Conservation (phyloP, 1,140 invertebrate species). For the Matsumurasca onukii region DNA sequence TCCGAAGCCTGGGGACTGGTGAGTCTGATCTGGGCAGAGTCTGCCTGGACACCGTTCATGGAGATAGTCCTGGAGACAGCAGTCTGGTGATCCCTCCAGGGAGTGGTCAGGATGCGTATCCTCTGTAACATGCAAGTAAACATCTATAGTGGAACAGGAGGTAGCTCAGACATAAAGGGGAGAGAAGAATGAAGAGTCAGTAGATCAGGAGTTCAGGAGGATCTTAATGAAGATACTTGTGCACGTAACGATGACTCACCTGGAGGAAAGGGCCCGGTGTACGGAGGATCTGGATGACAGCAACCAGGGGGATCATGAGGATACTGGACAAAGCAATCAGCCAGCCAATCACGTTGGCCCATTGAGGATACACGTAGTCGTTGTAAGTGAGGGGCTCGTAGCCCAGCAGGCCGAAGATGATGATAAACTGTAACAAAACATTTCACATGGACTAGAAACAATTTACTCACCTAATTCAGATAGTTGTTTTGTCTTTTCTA, state of each 20-base stretch:
- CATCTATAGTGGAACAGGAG: too few species aligned
- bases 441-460: too few species aligned
- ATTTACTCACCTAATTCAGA: slow-evolving; percentile 18
- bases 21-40: slow-evolving; percentile 45
- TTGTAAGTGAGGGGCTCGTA: slow-evolving; percentile 89
- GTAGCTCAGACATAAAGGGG: too few species aligned
- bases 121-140: slow-evolving; percentile 56
- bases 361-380: slow-evolving; percentile 85
- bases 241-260: slow-evolving; percentile 46
- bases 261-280: slow-evolving; percentile 77
- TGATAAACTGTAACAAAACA: slow-evolving; percentile 69
- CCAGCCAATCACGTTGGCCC: slow-evolving; percentile 92
- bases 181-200: too few species aligned
- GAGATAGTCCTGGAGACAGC: slow-evolving; percentile 44
- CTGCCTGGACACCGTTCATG: slow-evolving; percentile 48
- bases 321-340: slow-evolving; percentile 89
- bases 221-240: too few species aligned
- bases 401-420: slow-evolving; percentile 82
- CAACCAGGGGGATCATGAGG: slow-evolving; percentile 88
- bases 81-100: slow-evolving; percentile 73
- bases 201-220: too few species aligned
- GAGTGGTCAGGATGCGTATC: slow-evolving; percentile 73
- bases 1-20: slow-evolving; percentile 43
- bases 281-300: slow-evolving; percentile 73
- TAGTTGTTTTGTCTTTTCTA: too few species aligned